Conservation (phyloP, 2,888 invertebrate species). For the Macrosiphum euphorbiae region DNA sequence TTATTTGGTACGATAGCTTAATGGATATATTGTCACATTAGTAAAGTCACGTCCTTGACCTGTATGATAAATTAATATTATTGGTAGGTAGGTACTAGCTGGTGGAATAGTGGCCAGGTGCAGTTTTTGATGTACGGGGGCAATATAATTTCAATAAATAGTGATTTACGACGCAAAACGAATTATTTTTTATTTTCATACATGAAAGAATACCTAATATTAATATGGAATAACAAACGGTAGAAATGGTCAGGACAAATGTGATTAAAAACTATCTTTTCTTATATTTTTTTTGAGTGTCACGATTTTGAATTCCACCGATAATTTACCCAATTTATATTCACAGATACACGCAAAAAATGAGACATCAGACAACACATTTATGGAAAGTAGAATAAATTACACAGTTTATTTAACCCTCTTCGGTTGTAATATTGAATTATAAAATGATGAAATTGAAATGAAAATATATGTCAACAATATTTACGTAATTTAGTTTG, state of each 20-base stretch:
- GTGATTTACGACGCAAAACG: neutral
- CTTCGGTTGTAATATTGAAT: neutral
- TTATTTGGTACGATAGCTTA: neutral
- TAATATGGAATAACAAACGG: neutral
- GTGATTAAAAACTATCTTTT: neutral
- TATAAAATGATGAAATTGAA: neutral
- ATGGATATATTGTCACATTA: neutral
- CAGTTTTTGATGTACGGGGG: neutral
- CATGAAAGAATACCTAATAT: neutral
- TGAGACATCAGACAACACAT: neutral
- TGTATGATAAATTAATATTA: neutral
- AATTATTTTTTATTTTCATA: neutral
- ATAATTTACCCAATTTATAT: neutral
- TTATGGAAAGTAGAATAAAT: neutral
- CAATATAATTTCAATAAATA: neutral
- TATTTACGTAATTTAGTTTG: neutral
- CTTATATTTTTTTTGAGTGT: neutral
- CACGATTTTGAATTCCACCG: neutral
- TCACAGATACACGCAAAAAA: neutral
- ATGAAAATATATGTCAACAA: neutral
- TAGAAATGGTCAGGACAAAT: neutral
- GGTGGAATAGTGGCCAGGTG: neutral
- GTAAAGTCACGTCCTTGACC: neutral
- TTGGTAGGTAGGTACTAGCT: neutral
- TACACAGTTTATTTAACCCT: neutral